These are phyloP conservation scores for Endotricha flammealis DNA, from an alignment of 2,888 invertebrate species.

Conservation along the genomic window DNA sequence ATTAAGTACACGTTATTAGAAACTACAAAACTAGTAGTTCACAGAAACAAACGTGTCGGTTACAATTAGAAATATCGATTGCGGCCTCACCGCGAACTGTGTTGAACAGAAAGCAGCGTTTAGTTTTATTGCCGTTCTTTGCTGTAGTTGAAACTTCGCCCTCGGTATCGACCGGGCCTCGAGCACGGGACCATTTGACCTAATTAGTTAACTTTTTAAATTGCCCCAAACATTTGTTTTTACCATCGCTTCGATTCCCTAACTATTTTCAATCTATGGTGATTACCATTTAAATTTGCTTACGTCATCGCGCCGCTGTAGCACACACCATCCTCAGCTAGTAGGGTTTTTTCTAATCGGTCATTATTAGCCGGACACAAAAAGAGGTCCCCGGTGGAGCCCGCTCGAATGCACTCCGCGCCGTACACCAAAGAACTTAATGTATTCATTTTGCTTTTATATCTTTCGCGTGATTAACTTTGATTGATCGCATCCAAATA, in stretches of 20 bases:
- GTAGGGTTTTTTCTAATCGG: conserved; percentile 64
- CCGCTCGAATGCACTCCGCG: conserved; percentile 55
- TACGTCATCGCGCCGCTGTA: conserved; percentile 61
- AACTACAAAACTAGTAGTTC: background rate
- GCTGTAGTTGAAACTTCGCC: conserved; percentile 48
- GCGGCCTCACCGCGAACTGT: conserved; percentile 31
- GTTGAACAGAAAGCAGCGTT: conserved; percentile 38
- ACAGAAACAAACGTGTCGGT: conserved; percentile 20
- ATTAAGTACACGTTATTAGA: no score
- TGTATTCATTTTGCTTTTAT: conserved; percentile 74
- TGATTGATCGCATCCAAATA: conserved; percentile 76
- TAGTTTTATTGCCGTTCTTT: conserved; percentile 56
- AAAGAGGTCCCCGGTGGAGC: conserved; percentile 44
- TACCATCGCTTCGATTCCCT: conserved; percentile 13
- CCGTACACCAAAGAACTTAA: conserved; percentile 59
- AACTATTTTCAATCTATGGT: conserved; percentile 41
- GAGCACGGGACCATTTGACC: conserved; percentile 60
- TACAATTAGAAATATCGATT: conserved; percentile 54
- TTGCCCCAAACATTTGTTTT: conserved; percentile 24
- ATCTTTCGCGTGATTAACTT: conserved; percentile 76
- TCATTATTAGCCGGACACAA: conserved; percentile 61
- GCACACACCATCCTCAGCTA: conserved; percentile 47
- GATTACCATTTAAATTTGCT: conserved; percentile 62
- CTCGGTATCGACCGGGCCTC: conserved; percentile 48
- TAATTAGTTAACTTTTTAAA: conserved; percentile 66